Conservation (phyloP, 1,140 invertebrate genomes). For the Cydia fagiglandana region DNA sequence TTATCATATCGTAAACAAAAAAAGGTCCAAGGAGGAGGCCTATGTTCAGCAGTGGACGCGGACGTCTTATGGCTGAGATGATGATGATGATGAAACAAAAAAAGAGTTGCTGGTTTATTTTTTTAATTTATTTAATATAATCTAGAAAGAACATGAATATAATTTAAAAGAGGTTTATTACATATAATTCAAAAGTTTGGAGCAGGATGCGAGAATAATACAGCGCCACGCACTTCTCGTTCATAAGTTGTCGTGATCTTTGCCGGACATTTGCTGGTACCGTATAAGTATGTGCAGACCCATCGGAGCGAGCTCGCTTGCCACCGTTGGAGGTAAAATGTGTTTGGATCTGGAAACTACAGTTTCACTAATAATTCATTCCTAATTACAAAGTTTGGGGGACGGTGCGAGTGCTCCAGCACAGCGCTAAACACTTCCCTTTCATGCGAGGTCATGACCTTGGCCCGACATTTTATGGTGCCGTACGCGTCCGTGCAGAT, state of each 20-base stretch:
- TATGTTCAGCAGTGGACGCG: no score
- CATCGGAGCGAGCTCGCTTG: background rate
- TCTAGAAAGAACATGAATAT: no score
- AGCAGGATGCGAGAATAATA: slow-evolving; percentile 29
- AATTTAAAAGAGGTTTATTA: no score
- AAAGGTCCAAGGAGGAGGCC: no score
- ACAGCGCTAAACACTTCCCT: background rate
- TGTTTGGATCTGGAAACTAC: background rate
- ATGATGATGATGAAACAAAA: no score
- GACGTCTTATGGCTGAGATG: no score
- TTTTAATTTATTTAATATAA: no score
- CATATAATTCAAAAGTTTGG: background rate
- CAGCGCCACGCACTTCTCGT: background rate
- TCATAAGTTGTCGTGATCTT: background rate
- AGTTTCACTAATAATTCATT: background rate
- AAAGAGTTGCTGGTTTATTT: no score
- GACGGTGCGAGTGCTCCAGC: slow-evolving; percentile 28
- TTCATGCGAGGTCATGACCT: background rate
- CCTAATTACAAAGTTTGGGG: slow-evolving; percentile 1
- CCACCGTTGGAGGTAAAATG: background rate
- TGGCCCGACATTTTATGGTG: background rate
- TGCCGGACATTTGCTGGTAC: background rate
- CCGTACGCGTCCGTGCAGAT: background rate
- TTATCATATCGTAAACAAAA: background rate
- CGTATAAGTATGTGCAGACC: slow-evolving; percentile 20